Conservation (phyloP, 2,113 vertebrate species). For the Clinocottus analis region DNA sequence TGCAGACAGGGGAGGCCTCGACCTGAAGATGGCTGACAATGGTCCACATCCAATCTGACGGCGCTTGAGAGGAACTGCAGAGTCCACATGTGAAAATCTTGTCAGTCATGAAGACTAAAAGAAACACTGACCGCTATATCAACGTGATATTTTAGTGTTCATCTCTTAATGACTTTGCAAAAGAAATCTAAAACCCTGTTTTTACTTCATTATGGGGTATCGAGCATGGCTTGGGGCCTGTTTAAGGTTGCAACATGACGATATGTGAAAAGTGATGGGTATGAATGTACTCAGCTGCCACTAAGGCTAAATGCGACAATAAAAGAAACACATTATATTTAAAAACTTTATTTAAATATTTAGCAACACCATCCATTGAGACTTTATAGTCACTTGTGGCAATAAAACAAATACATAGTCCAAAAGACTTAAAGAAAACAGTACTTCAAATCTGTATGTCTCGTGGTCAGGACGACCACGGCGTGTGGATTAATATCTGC, state of each 20-base stretch:
- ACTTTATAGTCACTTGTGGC: neutral
- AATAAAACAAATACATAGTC: slow-evolving; percentile 18
- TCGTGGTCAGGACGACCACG: neutral
- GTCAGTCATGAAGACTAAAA: neutral
- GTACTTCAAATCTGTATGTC: neutral
- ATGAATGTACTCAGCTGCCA: neutral
- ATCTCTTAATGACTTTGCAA: neutral
- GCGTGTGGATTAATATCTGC: neutral
- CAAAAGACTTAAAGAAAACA: neutral
- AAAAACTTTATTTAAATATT: slow-evolving; percentile 39
- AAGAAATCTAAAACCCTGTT: neutral
- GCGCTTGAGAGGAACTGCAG: neutral
- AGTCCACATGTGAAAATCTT: neutral
- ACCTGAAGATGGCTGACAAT: neutral
- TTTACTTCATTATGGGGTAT: no score
- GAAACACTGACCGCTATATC: neutral
- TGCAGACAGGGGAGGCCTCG: neutral
- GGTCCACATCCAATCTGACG: neutral
- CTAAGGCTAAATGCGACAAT: neutral
- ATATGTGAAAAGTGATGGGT: neutral
- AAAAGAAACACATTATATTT: neutral
- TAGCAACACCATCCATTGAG: slow-evolving; percentile 15
- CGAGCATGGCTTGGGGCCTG: neutral
- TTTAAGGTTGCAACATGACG: neutral
- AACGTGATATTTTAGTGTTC: neutral